These are phyloP conservation scores for Euschistus heros DNA, from an alignment of 1,140 invertebrate genomes.

Conservation along the genomic window DNA sequence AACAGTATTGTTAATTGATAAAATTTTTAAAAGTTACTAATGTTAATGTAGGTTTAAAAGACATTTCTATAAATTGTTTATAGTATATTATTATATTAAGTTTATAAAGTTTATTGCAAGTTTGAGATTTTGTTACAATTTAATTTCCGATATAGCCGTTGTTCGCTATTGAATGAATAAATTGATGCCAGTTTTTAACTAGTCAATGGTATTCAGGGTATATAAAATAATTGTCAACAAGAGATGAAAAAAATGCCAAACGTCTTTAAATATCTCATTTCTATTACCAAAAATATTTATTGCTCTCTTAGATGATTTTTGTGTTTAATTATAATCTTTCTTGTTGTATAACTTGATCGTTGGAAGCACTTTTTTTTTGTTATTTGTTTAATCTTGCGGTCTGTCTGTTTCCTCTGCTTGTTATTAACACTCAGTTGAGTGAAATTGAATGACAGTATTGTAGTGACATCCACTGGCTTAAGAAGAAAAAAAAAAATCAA, in stretches of 20 bases:
- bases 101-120: conserved; percentile 17
- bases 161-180: neutral
- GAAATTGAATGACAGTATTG: too few species aligned
- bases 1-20: conserved; percentile 17
- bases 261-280: too few species aligned
- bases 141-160: neutral
- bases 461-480: too few species aligned
- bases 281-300: too few species aligned
- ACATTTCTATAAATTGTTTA: conserved; percentile 17
- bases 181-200: conserved; percentile 13
- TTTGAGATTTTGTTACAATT: conserved; percentile 12
- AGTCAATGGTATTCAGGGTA: conserved; percentile 14
- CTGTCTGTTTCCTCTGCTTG: too few species aligned
- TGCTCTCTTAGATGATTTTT: too few species aligned
- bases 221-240: conserved; percentile 6
- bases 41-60: conserved; percentile 14
- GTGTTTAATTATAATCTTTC: too few species aligned
- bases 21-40: conserved; percentile 18
- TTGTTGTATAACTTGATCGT: too few species aligned
- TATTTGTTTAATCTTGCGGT: too few species aligned
- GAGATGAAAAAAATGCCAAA: neutral
- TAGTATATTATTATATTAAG: conserved; percentile 15
- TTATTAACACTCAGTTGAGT: too few species aligned
- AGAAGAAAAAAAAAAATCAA: too few species aligned
- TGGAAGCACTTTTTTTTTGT: too few species aligned